Percentiles rank a stretch among this genome's conserved stretches.
Evolutionary conservation across 2,797 vertebrate species (phyloP).

Genomic region (Enteromius anoplus): DNA sequence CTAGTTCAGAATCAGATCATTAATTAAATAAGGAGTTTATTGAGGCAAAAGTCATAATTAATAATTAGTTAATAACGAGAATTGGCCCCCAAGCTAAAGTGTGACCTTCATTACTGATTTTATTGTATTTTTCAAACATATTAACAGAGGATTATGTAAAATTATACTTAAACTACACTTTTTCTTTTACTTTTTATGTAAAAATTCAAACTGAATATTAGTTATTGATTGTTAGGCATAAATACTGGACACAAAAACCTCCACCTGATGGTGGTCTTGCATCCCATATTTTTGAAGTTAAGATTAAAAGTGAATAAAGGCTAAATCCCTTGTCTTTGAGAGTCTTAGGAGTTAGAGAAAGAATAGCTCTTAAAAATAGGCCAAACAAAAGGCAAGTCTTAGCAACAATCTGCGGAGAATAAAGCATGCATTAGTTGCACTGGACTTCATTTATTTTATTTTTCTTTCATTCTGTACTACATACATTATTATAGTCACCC

Average conservation of each 20-base stretch:
- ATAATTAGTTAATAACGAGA: neutral
- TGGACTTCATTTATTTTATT: neutral
- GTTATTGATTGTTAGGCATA: constrained; percentile 13
- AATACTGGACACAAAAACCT: constrained; percentile 19
- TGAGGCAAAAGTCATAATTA: neutral
- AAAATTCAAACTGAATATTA: neutral
- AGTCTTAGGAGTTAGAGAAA: constrained; percentile 10
- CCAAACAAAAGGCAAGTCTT: constrained; percentile 29
- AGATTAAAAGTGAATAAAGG: constrained; percentile 29
- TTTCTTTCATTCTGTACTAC: neutral
- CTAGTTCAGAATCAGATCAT: neutral
- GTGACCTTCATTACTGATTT: neutral
- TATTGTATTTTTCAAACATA: neutral
- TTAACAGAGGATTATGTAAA: neutral
- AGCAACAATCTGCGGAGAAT: constrained; percentile 16
- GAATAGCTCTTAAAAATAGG: constrained; percentile 24
- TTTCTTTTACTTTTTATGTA: neutral
- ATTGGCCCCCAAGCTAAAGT: neutral
- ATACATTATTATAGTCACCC: constrained; percentile 20
- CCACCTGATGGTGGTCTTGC: constrained; percentile 49
- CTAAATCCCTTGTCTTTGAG: constrained; percentile 7
- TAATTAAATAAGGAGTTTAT: neutral
- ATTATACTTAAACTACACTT: neutral
- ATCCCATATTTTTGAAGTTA: constrained; percentile 42
- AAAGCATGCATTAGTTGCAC: neutral